Percentiles rank a stretch among this genome's conserved stretches.
These are phyloP conservation scores for Drosophila nebulosa DNA, from an alignment of 1,140 invertebrate genomes.

Conservation along the genomic window DNA sequence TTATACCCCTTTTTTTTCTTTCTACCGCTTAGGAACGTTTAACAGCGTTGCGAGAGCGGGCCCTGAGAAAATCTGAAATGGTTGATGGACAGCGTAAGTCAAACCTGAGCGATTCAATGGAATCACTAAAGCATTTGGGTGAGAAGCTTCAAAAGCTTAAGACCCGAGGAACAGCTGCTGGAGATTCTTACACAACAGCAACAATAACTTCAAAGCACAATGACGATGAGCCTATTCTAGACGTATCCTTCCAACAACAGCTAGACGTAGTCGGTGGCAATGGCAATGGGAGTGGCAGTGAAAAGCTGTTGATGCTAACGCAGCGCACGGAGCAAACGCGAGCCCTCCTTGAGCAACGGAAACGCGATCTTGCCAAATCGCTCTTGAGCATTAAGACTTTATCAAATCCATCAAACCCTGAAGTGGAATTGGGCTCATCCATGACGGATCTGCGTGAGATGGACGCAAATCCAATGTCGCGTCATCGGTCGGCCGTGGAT, in stretches of 20 bases:
- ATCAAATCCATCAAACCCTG: slow-evolving; percentile 48
- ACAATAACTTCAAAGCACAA: slow-evolving; percentile 50
- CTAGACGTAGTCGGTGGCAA: slow-evolving; percentile 3
- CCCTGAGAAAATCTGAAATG: slow-evolving; percentile 39
- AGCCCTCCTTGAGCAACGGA: slow-evolving; percentile 62
- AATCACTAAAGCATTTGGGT: slow-evolving; percentile 45
- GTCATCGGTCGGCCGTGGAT: slow-evolving; percentile 69
- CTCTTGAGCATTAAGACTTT: slow-evolving; percentile 42
- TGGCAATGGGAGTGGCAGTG: slow-evolving; percentile 66
- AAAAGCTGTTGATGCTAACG: slow-evolving; percentile 82
- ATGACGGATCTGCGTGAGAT: slow-evolving; percentile 70
- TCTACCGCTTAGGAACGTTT: slow-evolving; percentile 43
- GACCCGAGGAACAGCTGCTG: background rate
- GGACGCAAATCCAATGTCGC: slow-evolving; percentile 39
- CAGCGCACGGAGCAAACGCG: slow-evolving; percentile 82
- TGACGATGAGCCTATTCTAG: background rate
- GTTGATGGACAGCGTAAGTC: slow-evolving; percentile 2
- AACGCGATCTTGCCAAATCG: slow-evolving; percentile 55
- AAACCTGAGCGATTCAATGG: slow-evolving; percentile 53
- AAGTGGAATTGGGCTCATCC: slow-evolving; percentile 63
- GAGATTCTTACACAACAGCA: slow-evolving; percentile 31
- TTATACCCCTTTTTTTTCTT: background rate
- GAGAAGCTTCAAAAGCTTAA: slow-evolving; percentile 26
- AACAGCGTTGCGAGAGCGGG: slow-evolving; percentile 55
- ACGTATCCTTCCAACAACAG: background rate